Base-by-base conservation (phyloP, 2,888 invertebrate genomes). In the Caenorhabditis parvicauda region DNA sequence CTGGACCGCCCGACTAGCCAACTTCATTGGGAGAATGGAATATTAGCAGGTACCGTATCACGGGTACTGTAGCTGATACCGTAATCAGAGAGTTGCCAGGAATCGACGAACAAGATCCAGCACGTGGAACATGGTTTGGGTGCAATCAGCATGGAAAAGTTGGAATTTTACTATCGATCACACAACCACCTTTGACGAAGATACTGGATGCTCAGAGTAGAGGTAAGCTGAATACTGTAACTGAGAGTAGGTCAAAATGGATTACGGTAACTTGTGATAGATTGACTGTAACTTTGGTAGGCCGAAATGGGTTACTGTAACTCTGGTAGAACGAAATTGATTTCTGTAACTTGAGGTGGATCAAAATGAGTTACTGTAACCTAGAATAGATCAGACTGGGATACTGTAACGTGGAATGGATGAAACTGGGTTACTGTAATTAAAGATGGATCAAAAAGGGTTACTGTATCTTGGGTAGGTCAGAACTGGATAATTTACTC, bases 101-200 rank as follows among this genome's bases (percentile, higher is more conserved):
- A 27, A 54, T 70, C n/a, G 78, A 78, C 54, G 58, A 66, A 46
- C 49, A 63, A 42, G 78, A 71, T 28, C 60, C 57, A 3, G 72
- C 67, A 1, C 59, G 66, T 22, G 78, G 78, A 28, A 78, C 78
- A 6, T 78, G 78, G 78, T 51, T 78, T 12, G 78, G 73, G 3
- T 62, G 77, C 39, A 56, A 61, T 39, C 32, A 43, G 21, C 7
- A 46, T 3, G 74, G 74, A 5, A 47, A 58, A 37, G 43, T 74
- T 17, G 76, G 76, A 25, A 69, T 66, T 54, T 39, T 76, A 2
- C 58, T 76, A 3, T 70, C 76, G 32, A 74, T 76, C 24, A 76
- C 76, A 5, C 72, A 72, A 54, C 69, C 67, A 12, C 38, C 42
- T 9, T 39, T 54, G 19, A 46, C 57, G 4, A 67, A 68, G 53